Evolutionary conservation across 2,888 invertebrate species (phyloP), one percentile per base, ranked within the genome.

Genomic region (Noctua pronuba): DNA sequence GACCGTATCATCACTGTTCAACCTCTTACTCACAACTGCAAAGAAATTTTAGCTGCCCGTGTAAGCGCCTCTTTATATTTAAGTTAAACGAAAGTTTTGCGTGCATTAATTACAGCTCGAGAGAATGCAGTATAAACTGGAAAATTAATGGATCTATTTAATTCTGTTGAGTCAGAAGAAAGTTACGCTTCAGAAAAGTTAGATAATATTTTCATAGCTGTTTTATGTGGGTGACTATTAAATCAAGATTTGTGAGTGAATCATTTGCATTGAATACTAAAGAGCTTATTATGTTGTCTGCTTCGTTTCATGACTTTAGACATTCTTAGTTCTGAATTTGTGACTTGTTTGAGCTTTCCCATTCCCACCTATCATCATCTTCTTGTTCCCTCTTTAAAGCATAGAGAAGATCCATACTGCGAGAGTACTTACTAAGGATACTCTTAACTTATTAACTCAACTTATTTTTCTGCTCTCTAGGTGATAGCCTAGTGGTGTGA

Each of bases 61-160:
- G 24, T 35, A 18, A 28, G 2, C 41, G 28, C 28, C 24, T 35
- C 75, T 62, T 60, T 74, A 74, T 28, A 83, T 73, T 86, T 74
- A 38, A 73, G 74, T 75, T 41, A 44, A 83, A 74, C 60, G n/a
- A 75, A 75, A 87, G 66, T 79, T 86, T 46, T 31, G 58, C 67
- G 67, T 55, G 71, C 64, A 70, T 84, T 75, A 70, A 80, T 75
- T 67, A 84, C 58, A 67, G 62, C 66, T 62, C 11, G 35, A 66
- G 69, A 46, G 62, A 69, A 60, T 74, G 72, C 87, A 66, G 65
- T 28, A 72, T 84, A 66, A 75, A 79, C 68, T 75, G 65, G 31
- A 72, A 71, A 79, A 65, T 83, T 65, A 86, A 55, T 72, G 16
- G 44, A 71, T 65, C 24, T 35, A 62, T 78, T 79, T 84, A 71